Base-by-base conservation (phyloP, 1,140 invertebrate genomes). In the Drosophila watanabei region DNA sequence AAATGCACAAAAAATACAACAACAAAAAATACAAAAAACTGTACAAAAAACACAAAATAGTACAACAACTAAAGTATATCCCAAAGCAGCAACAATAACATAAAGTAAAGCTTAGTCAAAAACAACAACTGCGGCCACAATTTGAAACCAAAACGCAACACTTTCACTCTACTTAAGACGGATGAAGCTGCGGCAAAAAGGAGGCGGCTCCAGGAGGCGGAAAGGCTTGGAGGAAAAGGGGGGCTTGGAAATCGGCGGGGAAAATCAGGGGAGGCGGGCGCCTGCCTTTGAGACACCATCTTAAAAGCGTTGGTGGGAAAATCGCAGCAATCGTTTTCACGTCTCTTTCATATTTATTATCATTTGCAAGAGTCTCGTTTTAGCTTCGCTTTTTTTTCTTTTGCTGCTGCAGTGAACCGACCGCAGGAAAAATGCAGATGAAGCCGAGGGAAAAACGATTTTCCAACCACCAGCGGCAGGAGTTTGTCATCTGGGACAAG, bases 131-230 rank as follows among this genome's bases (percentile, higher is more conserved):
- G 68, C 72, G 73, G 62, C 72, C 76, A 86, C 82, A 86, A 75
- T 85, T 83, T 78, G 72, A 83, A 82, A 82, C 72, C 79, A 83
- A 90, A 86, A 91, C 84, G 89, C 84, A 91, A 91, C 88, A 91
- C 88, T 91, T 91, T 91, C 88, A 91, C 88, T 91, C 89, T 91
- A 91, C 70, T 91, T 90, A 90, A 82, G 82, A 90, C 81, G 79
- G 71, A 90, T 84, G 79, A 72, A 82, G 65, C 81, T 63, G 70
- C 54, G 57, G 57, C 43, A 52, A 69, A 39, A 56, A 48, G 43
- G 52, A 54, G 61, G 30, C 45, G 60, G 62, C 51, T 46, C 51
- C 57, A 43, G 41, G 37, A 24, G 18, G 59, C 10, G 45, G 33
- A 28, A 20, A 37, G 3, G 39, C 20, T 13, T 4, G 63, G 28